phyloP scores from a whole-genome alignment of 2,113 vertebrate genomes.

The Rhea americana region DNA sequence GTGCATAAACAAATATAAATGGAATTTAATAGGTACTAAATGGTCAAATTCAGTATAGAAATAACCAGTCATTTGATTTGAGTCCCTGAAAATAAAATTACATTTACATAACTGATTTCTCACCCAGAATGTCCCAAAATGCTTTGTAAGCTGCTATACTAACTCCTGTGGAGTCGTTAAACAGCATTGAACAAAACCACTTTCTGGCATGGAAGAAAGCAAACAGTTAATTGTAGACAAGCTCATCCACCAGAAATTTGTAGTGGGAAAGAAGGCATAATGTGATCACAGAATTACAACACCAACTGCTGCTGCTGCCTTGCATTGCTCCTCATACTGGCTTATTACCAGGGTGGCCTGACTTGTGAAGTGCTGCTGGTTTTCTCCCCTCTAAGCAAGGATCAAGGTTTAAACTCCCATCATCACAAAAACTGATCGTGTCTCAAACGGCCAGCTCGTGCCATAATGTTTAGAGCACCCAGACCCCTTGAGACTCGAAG shows the following conservation, averaged over 20 bases:
- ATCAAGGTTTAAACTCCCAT: rapidly evolving
- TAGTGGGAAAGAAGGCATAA: neutral
- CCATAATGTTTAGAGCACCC: neutral
- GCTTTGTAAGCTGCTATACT: neutral
- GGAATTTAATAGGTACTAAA: neutral
- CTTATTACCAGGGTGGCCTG: rapidly evolving
- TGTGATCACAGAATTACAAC: neutral
- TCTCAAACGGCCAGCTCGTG: neutral
- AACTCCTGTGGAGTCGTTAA: neutral
- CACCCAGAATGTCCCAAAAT: neutral
- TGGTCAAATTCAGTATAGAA: neutral
- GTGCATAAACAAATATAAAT: neutral
- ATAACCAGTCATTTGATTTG: neutral
- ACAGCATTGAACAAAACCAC: neutral
- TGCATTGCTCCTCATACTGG: rapidly evolving
- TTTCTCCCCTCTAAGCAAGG: neutral
- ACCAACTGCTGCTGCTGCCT: neutral
- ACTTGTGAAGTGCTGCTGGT: neutral
- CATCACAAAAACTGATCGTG: neutral
- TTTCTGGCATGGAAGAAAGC: neutral
- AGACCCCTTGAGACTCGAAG: neutral
- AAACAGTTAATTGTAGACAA: neutral
- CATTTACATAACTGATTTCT: neutral
- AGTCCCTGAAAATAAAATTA: neutral
- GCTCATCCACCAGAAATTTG: neutral